phyloP scores from a whole-genome alignment of 2,888 invertebrate genomes.

The Neoascia interrupta region DNA sequence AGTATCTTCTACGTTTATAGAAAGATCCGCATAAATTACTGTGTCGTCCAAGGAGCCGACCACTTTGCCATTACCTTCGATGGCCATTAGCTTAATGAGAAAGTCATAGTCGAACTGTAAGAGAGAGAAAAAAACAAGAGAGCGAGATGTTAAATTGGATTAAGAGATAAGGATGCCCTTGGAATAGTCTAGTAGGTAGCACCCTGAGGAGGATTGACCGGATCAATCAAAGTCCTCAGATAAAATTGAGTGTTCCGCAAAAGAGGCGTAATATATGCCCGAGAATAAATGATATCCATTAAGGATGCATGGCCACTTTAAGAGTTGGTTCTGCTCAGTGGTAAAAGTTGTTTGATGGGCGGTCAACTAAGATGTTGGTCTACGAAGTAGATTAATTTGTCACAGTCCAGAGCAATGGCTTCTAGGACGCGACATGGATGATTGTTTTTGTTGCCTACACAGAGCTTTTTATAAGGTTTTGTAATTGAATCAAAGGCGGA shows the following conservation, averaged over 20 bases:
- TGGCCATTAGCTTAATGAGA: constrained; percentile 75
- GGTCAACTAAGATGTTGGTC: no score
- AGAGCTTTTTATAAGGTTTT: no score
- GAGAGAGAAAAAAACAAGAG: constrained; percentile 6
- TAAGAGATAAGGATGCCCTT: constrained; percentile 26
- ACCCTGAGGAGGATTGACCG: constrained; percentile 8
- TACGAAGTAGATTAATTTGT: no score
- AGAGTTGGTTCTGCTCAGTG: constrained; percentile 1
- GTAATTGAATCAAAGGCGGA: no score
- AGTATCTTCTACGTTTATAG: constrained; percentile 75
- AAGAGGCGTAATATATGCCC: background rate
- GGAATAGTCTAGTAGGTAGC: no score
- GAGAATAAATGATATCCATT: constrained; percentile 37
- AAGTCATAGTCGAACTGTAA: constrained; percentile 78
- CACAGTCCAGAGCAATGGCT: no score
- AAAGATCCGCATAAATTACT: constrained; percentile 76
- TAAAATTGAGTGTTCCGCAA: constrained; percentile 30
- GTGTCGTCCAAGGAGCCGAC: constrained; percentile 76
- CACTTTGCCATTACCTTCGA: constrained; percentile 76
- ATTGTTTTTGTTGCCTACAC: no score
- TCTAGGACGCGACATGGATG: no score
- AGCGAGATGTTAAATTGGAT: constrained; percentile 22
- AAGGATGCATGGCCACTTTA: constrained; percentile 27
- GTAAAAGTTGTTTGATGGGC: no score
- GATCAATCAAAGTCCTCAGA: constrained; percentile 40